Evolutionary conservation across 2,797 vertebrate species (phyloP).

Genomic region (Pampus argenteus): DNA sequence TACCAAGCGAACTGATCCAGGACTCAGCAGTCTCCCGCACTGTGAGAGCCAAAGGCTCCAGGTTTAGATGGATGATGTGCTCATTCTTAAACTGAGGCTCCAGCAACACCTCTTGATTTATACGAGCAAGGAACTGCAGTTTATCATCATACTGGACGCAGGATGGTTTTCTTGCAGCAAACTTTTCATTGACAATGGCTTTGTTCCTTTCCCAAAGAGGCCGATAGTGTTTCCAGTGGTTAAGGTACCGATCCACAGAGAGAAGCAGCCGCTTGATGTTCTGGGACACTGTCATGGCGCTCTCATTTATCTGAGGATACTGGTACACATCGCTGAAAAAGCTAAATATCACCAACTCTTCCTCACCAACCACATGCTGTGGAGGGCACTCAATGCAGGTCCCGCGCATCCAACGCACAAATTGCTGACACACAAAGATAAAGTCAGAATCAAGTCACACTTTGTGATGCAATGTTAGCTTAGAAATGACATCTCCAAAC

Average conservation of each 20-base stretch:
- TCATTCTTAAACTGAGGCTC: constrained; percentile 85
- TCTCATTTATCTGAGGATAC: constrained; percentile 87
- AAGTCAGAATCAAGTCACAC: not conserved
- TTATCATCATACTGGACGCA: constrained; percentile 90
- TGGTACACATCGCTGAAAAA: constrained; percentile 90
- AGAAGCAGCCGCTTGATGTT: constrained; percentile 86
- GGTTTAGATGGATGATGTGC: constrained; percentile 87
- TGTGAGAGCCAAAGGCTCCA: constrained; percentile 83
- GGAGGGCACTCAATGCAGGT: constrained; percentile 93
- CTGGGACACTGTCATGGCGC: constrained; percentile 84
- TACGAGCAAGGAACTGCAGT: constrained; percentile 87
- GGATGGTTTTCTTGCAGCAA: constrained; percentile 88
- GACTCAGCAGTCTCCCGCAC: constrained; percentile 86
- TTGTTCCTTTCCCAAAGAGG: constrained; percentile 92
- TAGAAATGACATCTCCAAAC: not conserved
- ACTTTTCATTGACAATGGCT: constrained; percentile 86
- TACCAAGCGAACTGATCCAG: constrained; percentile 90
- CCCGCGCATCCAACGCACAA: constrained; percentile 94
- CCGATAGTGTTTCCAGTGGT: constrained; percentile 89
- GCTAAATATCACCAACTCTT: constrained; percentile 84
- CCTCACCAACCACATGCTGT: constrained; percentile 80
- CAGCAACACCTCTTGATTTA: constrained; percentile 83
- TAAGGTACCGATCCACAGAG: constrained; percentile 84
- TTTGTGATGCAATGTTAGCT: not conserved
- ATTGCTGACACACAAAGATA: constrained; percentile 80